Evolutionary conservation across 2,113 vertebrate species (phyloP), one percentile per base, ranked within the genome.

Genomic region (Rattus rattus): DNA sequence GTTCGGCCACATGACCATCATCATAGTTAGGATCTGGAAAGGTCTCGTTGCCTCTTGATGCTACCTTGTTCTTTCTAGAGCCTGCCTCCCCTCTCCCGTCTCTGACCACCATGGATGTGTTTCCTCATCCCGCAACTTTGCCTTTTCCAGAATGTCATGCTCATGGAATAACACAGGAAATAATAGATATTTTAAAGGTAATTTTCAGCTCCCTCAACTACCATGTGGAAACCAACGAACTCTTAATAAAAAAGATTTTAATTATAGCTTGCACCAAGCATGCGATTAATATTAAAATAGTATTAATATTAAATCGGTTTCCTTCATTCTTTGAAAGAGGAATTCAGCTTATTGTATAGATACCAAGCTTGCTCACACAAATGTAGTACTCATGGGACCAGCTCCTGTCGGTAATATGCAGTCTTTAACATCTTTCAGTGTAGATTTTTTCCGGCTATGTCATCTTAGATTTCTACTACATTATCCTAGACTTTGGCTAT

Each of bases 261-360:
- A 67, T 63, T 89, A 9, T 73, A 79, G n/a, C 0, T 56, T 75
- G 11, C 1, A 92, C 70, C 26, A 89, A 70, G 61, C 20, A 70
- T n/a, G 43, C 36, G 85, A 94, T 81, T 94, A 63, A 94, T 30
- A 89, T 73, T 52, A 65, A 91, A 63, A 73, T 39, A 20, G 39
- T 39, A 94, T 85, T 94, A 49, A 94, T 30, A 89, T 77, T 43
- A 65, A 91, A 36, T 70, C 17, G 70, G 54, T 85, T 96, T 94
- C 49, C 20, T 79, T 91, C 6, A 17, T 91, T 75, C 76, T 91
- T 61, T 72, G 17, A 28, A 73, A 63, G 73, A 88, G 14, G 36
- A 88, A 92, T 86, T 88, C 47, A 49, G n/a, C 75, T 76, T 63
- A 33, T 75, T 84, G 12, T 61, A 73, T 36, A 79, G 22, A 63